Evolutionary conservation across 2,797 vertebrate genomes (phyloP).

Genomic region (Ptychobarbus kaznakovi): DNA sequence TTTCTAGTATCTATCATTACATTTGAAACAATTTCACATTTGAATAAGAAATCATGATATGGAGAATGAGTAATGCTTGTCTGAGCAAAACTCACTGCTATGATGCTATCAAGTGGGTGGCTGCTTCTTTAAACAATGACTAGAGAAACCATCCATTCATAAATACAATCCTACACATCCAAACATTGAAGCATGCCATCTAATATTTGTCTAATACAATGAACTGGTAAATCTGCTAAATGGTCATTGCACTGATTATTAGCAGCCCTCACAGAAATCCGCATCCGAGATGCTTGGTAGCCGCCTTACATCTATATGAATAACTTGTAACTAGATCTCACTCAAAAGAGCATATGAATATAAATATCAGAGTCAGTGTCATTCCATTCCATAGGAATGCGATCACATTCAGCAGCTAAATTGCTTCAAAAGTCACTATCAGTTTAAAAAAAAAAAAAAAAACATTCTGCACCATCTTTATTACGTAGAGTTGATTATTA

Average conservation of each 20-base stretch:
- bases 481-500: not conserved
- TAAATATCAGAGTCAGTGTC: not conserved
- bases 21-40: not conserved
- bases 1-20: not conserved
- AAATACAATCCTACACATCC: not conserved
- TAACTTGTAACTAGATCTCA: not conserved
- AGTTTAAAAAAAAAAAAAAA: not conserved
- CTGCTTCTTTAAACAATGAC: not conserved
- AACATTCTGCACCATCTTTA: not conserved
- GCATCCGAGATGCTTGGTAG: not conserved
- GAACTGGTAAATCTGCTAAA: not conserved
- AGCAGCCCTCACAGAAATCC: not conserved
- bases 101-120: not conserved
- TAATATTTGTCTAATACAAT: not conserved
- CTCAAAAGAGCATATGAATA: not conserved
- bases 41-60: not conserved
- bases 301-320: not conserved
- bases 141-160: not conserved
- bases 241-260: not conserved
- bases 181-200: not conserved
- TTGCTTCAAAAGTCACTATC: not conserved
- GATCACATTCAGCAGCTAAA: not conserved
- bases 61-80: not conserved
- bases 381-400: not conserved
- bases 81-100: not conserved